A percentile compares a stretch with the other conserved stretches of the same genome.
Conservation (phyloP, 2,113 vertebrate genomes). For the Rynchops niger region DNA sequence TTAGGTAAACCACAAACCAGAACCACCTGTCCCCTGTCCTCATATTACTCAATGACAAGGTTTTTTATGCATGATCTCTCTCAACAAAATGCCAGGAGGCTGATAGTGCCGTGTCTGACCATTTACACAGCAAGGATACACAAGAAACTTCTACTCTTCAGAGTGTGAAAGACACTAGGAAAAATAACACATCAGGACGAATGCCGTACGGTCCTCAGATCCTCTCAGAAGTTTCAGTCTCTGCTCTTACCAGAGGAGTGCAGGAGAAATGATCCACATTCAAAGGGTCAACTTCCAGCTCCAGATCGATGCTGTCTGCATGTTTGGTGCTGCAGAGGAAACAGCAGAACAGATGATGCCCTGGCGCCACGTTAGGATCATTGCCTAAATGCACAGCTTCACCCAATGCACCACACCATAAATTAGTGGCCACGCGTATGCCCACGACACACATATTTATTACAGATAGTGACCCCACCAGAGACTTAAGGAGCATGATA, state of each 20-base stretch:
- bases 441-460: background rate
- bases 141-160: background rate
- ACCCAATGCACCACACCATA: background rate
- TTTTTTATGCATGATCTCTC: background rate
- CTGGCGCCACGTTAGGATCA: background rate
- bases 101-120: background rate
- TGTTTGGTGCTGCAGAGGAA: constrained; percentile 87
- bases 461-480: background rate
- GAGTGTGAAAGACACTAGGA: background rate
- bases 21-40: background rate
- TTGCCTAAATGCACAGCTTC: background rate
- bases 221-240: background rate
- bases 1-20: background rate
- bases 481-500: background rate
- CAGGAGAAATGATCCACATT: constrained; percentile 99
- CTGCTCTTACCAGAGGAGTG: constrained; percentile 90
- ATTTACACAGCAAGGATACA: background rate
- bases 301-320: constrained; percentile 95
- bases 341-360: background rate
- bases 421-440: background rate
- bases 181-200: background rate
- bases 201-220: background rate
- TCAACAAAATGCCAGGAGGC: background rate
- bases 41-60: background rate
- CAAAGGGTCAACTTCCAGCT: constrained; percentile 96